Evolutionary conservation across 1,140 invertebrate genomes (phyloP).

Genomic region (Olivierus martensii): DNA sequence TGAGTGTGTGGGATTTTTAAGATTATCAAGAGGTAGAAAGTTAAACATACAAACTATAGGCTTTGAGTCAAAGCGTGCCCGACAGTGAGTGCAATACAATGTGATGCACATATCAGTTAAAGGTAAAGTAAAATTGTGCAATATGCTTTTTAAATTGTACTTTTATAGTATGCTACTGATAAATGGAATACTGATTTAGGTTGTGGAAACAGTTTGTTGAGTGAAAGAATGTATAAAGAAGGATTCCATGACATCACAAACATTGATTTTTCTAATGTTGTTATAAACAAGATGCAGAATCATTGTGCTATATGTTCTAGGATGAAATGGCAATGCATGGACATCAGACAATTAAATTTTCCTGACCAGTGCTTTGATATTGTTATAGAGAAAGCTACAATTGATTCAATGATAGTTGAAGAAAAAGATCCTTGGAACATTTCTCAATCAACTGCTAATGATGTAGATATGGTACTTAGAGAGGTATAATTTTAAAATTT

Average conservation of each 20-base stretch:
- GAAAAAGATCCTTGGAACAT: slow-evolving; percentile 36
- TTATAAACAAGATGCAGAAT: slow-evolving; percentile 32
- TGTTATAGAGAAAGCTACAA: slow-evolving; percentile 38
- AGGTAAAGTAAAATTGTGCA: too few species aligned
- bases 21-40: too few species aligned
- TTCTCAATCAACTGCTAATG: slow-evolving; percentile 24
- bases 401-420: slow-evolving; percentile 37
- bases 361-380: slow-evolving; percentile 32
- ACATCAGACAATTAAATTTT: slow-evolving; percentile 30
- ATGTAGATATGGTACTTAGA: slow-evolving; percentile 27
- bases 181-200: slow-evolving; percentile 22
- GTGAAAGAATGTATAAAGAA: slow-evolving; percentile 32
- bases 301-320: slow-evolving; percentile 19
- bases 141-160: too few species aligned
- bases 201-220: slow-evolving; percentile 37
- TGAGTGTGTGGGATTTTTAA: too few species aligned
- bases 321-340: slow-evolving; percentile 32
- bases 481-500: slow-evolving; percentile 23
- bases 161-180: too few species aligned
- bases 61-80: too few species aligned
- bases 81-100: too few species aligned
- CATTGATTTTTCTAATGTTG: slow-evolving; percentile 35
- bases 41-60: too few species aligned
- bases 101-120: too few species aligned
- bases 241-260: slow-evolving; percentile 34